These are phyloP conservation scores for Lethenteron camtschaticum DNA, from an alignment of 2,113 vertebrate genomes.

Conservation along the genomic window DNA sequence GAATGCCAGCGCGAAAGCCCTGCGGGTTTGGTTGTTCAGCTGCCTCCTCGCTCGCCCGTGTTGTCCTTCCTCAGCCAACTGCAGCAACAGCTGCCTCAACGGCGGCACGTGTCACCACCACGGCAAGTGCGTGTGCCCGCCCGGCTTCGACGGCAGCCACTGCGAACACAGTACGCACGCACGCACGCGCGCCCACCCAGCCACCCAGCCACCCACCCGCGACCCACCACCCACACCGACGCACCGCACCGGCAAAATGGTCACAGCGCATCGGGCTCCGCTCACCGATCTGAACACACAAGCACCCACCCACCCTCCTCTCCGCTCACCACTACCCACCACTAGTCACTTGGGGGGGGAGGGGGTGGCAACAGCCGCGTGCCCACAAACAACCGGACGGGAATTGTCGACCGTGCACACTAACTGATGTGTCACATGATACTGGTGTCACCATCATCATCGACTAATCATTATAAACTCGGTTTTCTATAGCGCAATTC, in stretches of 20 bases:
- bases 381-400: too few species aligned
- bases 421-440: too few species aligned
- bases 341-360: too few species aligned
- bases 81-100: slow-evolving; percentile 46
- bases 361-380: too few species aligned
- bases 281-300: too few species aligned
- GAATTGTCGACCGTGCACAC: too few species aligned
- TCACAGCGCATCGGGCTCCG: too few species aligned
- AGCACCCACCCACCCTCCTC: too few species aligned
- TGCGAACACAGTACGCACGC: slow-evolving; percentile 48
- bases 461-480: too few species aligned
- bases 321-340: too few species aligned
- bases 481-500: too few species aligned
- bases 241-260: not conserved
- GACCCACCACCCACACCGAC: not conserved
- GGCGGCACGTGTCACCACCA: slow-evolving; percentile 60
- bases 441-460: too few species aligned
- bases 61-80: slow-evolving; percentile 34
- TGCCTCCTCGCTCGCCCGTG: not conserved
- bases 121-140: slow-evolving; percentile 54
- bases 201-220: not conserved
- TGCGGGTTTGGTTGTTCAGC: not conserved
- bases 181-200: not conserved
- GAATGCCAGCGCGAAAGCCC: not conserved
- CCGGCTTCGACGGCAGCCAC: slow-evolving; percentile 41